Conservation (phyloP, 2,797 vertebrate species). For the Clamator glandarius region DNA sequence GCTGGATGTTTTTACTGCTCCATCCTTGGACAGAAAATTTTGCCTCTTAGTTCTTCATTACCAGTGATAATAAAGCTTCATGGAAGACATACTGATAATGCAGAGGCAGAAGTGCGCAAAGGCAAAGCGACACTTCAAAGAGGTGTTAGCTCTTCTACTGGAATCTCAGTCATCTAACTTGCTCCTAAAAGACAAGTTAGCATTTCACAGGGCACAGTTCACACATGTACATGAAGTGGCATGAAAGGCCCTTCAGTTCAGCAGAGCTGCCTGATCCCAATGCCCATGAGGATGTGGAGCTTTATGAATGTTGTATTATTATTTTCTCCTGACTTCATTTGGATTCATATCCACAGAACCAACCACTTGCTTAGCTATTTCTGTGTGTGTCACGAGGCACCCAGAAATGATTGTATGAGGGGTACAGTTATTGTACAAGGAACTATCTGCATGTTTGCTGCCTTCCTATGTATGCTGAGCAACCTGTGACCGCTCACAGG, state of each 20-base stretch:
- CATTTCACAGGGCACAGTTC: not conserved
- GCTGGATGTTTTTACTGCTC: not conserved
- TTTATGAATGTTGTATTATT: not conserved
- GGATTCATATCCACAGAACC: not conserved
- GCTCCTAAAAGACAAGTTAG: not conserved
- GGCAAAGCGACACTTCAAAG: conserved; percentile 15
- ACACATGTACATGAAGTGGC: not conserved
- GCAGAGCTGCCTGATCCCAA: not conserved
- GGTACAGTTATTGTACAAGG: fast-evolving
- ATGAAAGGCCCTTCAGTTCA: not conserved
- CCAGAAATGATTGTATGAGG: fast-evolving
- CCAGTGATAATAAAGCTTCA: not conserved
- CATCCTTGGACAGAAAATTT: not conserved
- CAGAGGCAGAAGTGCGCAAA: not conserved
- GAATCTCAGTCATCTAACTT: not conserved
- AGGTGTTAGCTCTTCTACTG: not conserved
- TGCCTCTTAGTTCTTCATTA: conserved; percentile 24
- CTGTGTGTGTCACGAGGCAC: fast-evolving
- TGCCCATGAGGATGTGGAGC: not conserved
- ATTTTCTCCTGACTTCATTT: not conserved
- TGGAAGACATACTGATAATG: conserved; percentile 17
- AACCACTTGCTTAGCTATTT: not conserved
- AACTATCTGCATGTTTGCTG: not conserved
- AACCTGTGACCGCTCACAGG: not conserved
- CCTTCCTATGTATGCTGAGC: not conserved